Evolutionary conservation across 2,888 invertebrate species (phyloP), one percentile per base, ranked within the genome.

Genomic region (Lutraria lutraria): DNA sequence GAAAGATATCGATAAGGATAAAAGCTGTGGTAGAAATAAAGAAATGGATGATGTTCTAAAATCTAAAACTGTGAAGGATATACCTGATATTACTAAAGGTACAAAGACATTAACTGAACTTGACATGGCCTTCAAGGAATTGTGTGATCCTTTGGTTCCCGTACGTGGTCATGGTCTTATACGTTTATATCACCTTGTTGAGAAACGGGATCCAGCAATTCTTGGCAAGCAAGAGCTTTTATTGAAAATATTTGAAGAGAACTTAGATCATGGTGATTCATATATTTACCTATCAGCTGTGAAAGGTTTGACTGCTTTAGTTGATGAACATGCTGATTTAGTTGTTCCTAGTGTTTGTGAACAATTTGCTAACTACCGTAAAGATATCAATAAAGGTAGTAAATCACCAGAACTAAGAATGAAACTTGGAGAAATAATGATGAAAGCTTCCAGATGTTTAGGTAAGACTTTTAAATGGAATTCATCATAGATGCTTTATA

Each of bases 211-310:
- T 96, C 93, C 97, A 52, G 97, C 98, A 94, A 97, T 98, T 16
- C 95, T 98, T 90, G 97, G 89, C 34, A 94, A 94, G 68, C 89
- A 90, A 79, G 93, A 95, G n/a, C 97, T 97, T 92, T 95, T 98
- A 85, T 97, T 98, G 88, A 97, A 98, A 94, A 97, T 98, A 53
- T 98, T 98, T 94, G 97, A 98, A 97, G 98, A 98, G 96, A 98
- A 98, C 96, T 96, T 99, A 0, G 98, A 97, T 95, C 97, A 98
- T 94, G 97, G 97, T 19, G 99, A 99, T 95, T 98, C 98, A 0
- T 99, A 98, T 95, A 97, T 99, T 88, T 99, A 98, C 96, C 96
- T 99, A 90, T 97, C 98, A 88, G 98, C 98, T 2, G 97, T 98
- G 29, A 98, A 98, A 95, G 98, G 98, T 0, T 96, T 98, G 82